Conservation (phyloP, 2,888 invertebrate species). For the Tubiluchus corallicola region DNA sequence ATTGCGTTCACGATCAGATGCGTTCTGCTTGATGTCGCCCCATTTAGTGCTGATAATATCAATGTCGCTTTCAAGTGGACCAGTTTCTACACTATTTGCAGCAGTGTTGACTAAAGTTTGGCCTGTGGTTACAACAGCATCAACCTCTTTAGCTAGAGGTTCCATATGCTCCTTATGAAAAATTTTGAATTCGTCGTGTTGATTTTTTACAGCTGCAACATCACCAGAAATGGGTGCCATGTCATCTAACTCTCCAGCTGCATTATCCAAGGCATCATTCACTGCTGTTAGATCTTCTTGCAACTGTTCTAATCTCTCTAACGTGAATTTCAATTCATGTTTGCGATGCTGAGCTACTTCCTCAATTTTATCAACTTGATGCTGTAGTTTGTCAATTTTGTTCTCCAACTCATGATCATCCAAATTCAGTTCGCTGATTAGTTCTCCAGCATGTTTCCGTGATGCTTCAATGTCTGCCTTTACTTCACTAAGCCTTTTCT, state of each 20-base stretch:
- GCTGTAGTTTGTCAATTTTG: no score
- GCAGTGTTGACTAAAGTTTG: conserved; percentile 76
- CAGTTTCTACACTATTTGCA: conserved; percentile 64
- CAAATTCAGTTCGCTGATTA: no score
- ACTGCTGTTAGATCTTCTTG: conserved; percentile 60
- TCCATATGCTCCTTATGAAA: conserved; percentile 58
- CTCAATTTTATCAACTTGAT: no score
- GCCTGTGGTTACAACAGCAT: conserved; percentile 60
- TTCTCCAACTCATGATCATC: no score
- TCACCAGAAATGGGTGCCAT: conserved; percentile 76
- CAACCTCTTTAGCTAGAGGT: conserved; percentile 58
- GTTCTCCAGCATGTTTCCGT: no score
- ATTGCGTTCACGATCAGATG: conserved; percentile 65
- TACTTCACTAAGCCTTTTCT: no score
- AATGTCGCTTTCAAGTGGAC: conserved; percentile 62
- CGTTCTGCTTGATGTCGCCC: conserved; percentile 64
- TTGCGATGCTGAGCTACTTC: no score
- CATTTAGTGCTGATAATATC: conserved; percentile 80
- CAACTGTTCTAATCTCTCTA: no score
- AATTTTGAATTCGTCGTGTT: conserved; percentile 55
- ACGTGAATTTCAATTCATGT: no score
- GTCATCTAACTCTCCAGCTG: conserved; percentile 63
- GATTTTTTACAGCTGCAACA: conserved; percentile 57
- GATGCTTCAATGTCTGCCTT: no score
- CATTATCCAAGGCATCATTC: conserved; percentile 49